phyloP scores from a whole-genome alignment of 2,797 vertebrate species.

The Falco cherrug region DNA sequence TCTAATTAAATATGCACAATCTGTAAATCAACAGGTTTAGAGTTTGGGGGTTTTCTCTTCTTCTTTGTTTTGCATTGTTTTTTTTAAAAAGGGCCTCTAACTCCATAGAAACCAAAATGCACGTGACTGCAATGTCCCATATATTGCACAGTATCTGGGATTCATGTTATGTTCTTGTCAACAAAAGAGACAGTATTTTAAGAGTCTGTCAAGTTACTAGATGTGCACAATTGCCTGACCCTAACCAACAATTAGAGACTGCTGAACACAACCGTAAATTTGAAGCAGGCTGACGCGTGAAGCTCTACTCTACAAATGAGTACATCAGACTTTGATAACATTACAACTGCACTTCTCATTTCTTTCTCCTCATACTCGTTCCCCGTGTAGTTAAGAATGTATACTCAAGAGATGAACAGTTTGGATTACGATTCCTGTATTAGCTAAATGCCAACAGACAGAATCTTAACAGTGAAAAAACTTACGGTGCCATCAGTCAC shows the following conservation, averaged over 20 bases:
- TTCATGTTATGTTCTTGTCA: background rate
- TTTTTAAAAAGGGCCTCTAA: background rate
- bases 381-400: background rate
- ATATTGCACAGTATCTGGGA: background rate
- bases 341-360: background rate
- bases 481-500: background rate
- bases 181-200: background rate
- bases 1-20: background rate
- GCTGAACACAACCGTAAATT: background rate
- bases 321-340: background rate
- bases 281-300: fast-evolving
- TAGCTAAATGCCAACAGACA: background rate
- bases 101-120: background rate
- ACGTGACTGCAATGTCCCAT: fast-evolving
- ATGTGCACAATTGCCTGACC: background rate
- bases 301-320: background rate
- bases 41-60: background rate
- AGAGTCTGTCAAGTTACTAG: background rate
- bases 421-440: background rate
- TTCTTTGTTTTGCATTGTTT: background rate
- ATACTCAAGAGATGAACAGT: background rate
- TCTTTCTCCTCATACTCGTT: background rate
- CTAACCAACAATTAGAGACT: background rate
- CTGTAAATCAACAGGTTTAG: background rate
- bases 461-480: background rate